Evolutionary conservation across 2,113 vertebrate species (phyloP), one percentile per base, ranked within the genome.

Genomic region (Leptobrachium ailaonicum): DNA sequence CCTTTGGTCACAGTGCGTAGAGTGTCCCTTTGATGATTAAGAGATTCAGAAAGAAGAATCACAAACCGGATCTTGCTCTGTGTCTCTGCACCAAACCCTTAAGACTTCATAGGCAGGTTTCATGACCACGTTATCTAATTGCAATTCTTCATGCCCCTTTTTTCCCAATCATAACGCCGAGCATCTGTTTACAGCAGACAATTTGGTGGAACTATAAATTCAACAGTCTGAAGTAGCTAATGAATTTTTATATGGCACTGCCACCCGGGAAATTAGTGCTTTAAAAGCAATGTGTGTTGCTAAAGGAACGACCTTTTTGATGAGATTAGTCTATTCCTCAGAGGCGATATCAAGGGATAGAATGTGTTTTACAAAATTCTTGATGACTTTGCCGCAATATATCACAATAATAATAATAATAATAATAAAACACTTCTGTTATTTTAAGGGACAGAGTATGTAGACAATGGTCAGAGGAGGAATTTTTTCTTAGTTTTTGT

Each of bases 241-340:
- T 80, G 71, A 73, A 66, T 80, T 80, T 79, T 80, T 67, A 44
- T 73, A 74, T 68, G 71, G 63, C 32, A 13, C 50, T 74, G 78
- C 71, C 78, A 68, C 62, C 63, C 50, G 41, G 71, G 71, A 80
- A 80, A 80, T 80, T 73, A 74, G 71, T 47, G 68, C 67, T 80
- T 80, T 68, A 74, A 80, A 80, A 60, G 32, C 12, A 50, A 13
- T 42, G 47, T 13, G 42, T 68, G 63, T 60, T 74, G 73, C 66
- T 67, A 20, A 45, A 32, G 69, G 56, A 66, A 54, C 78, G 54
- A 74, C 71, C 78, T 74, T 67, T 80, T 56, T 80, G 41, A 68
- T 68, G 63, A 74, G 63, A 58, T 56, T 66, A 66, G 77, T 74
- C 78, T n/a, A 74, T 74, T 74, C 68, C 63, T 73, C 41, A 58